Base-by-base conservation (phyloP, 2,797 vertebrate species). In the Diceros bicornis region DNA sequence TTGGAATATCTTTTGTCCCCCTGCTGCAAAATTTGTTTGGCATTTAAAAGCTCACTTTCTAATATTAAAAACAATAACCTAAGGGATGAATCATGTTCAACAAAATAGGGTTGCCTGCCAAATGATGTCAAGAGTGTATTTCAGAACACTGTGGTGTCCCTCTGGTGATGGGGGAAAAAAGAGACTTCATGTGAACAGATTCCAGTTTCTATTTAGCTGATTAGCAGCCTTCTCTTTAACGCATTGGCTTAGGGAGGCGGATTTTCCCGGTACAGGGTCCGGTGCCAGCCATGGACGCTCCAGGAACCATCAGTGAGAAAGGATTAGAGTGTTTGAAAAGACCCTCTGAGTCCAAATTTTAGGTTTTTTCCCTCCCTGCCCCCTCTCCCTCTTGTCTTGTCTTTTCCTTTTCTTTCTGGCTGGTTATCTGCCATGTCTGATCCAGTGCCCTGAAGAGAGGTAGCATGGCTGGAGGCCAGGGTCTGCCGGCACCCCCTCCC, bases 401-500 rank as follows among this genome's bases (percentile, higher is more conserved):
- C 89, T 62, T 92, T 85, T 77, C 47, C 47, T 77, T 95, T 94
- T 57, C 57, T 16, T 41, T 37, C n/a, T 98, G 98, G 98, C 98
- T 86, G 95, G 97, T 97, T 96, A 87, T 97, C 89, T 85, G 97
- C 94, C 52, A 68, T 95, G 96, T 98, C 98, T 98, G 98, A 98
- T 98, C 97, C 98, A 98, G 98, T 98, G 98, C 98, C 98, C 99
- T 87, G 94, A 98, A 98, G 99, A 99, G 98, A 98, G 96, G 98
- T 97, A 98, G 98, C 84, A 85, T 99, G 99, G 99, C 99, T 81
- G 52, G 93, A 98, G 97, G 99, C 99, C 99, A 99, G 97, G 96
- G 95, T 97, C 99, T 99, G 99, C 99, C 99, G 98, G 98, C 98
- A 95, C 98, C 97, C 97, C 98, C 97, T 97, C 98, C 98, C 97